Conservation (phyloP, 2,113 vertebrate genomes). For the Polyodon spathula region DNA sequence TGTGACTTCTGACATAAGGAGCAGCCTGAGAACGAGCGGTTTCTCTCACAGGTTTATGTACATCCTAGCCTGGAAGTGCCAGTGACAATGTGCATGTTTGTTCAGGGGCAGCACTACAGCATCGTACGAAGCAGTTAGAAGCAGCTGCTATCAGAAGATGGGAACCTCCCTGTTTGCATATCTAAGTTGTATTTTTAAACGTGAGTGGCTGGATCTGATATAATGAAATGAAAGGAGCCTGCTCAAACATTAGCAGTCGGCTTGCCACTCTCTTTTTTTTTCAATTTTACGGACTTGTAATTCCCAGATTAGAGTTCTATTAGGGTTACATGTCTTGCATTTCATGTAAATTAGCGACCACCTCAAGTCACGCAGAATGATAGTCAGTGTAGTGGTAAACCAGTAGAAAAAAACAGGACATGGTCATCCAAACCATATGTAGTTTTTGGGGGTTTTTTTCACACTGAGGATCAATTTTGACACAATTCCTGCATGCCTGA, state of each 20-base stretch:
- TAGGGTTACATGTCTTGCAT: slow-evolving; percentile 3
- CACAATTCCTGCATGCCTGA: slow-evolving; percentile 36
- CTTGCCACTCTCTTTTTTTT: slow-evolving; percentile 31
- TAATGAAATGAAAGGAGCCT: slow-evolving; percentile 28
- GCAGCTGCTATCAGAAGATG: slow-evolving; percentile 14
- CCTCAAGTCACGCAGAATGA: background rate
- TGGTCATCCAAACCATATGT: slow-evolving; percentile 14
- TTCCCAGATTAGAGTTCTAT: slow-evolving; percentile 30
- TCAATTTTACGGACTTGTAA: slow-evolving; percentile 32
- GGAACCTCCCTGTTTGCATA: slow-evolving; percentile 22
- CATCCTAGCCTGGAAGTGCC: slow-evolving; percentile 31
- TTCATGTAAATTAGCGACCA: background rate
- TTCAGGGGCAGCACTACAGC: too few relatives aligned
- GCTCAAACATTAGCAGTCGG: slow-evolving; percentile 34
- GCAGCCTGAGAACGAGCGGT: background rate
- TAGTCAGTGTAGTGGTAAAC: slow-evolving; percentile 19
- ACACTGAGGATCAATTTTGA: slow-evolving; percentile 42
- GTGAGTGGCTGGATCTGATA: slow-evolving; percentile 18
- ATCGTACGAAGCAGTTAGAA: slow-evolving; percentile 15
- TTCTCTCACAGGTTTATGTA: slow-evolving; percentile 35
- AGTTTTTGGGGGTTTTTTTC: background rate
- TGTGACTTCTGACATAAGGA: slow-evolving; percentile 34
- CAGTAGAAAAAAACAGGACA: slow-evolving; percentile 34
- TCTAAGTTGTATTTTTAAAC: slow-evolving; percentile 20
- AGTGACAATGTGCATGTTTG: too few relatives aligned